Percentiles rank a stretch among this genome's conserved stretches.
These are phyloP conservation scores for Odocoileus virginianus DNA, from an alignment of 2,113 vertebrate species.

Conservation along the genomic window DNA sequence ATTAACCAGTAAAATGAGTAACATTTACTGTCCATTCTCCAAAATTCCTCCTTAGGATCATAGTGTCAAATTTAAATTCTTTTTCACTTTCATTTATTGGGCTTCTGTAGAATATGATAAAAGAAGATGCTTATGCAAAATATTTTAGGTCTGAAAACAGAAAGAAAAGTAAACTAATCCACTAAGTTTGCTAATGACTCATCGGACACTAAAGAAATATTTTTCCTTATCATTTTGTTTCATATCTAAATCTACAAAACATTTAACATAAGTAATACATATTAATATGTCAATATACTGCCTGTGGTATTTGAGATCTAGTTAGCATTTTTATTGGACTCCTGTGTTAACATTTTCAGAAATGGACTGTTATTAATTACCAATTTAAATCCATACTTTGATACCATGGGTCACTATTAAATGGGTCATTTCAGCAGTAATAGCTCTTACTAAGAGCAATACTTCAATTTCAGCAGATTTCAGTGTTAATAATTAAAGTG, in stretches of 20 bases:
- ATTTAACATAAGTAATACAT: slow-evolving; percentile 78
- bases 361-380: slow-evolving; percentile 85
- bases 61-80: background rate
- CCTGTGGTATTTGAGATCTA: slow-evolving; percentile 80
- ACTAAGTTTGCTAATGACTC: slow-evolving; percentile 62
- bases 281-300: slow-evolving; percentile 81
- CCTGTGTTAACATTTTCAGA: slow-evolving; percentile 82
- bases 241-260: slow-evolving; percentile 65
- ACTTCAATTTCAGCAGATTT: slow-evolving; percentile 83
- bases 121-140: slow-evolving; percentile 30
- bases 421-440: slow-evolving; percentile 84
- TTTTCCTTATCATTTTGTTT: slow-evolving; percentile 68
- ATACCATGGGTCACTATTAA: slow-evolving; percentile 82
- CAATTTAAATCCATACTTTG: slow-evolving; percentile 85
- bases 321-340: slow-evolving; percentile 87
- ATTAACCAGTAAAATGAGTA: background rate
- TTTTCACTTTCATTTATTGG: slow-evolving; percentile 9
- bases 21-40: background rate
- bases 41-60: background rate
- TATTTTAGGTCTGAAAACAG: background rate
- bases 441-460: slow-evolving; percentile 77
- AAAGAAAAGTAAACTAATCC: slow-evolving; percentile 61
- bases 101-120: slow-evolving; percentile 65
- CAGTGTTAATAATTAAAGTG: slow-evolving; percentile 81
- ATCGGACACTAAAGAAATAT: slow-evolving; percentile 57